Percentiles rank a stretch among this genome's conserved stretches.
Conservation (phyloP, 1,140 invertebrate species). For the Galendromus occidentalis region DNA sequence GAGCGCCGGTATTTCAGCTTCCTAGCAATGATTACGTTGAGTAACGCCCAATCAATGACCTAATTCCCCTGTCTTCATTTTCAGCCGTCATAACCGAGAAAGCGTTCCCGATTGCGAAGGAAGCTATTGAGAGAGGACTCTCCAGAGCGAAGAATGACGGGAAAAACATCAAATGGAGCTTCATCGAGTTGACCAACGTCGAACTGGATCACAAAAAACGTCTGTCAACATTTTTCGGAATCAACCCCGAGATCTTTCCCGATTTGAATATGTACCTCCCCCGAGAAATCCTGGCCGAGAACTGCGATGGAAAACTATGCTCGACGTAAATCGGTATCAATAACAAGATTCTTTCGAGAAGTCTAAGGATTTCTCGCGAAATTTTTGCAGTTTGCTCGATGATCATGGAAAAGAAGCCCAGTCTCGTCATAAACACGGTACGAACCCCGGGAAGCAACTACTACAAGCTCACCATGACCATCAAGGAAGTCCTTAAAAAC, state of each 20-base stretch:
- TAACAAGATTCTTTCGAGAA: too few relatives aligned
- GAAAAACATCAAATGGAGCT: neutral
- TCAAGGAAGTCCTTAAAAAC: neutral
- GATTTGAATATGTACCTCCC: too few relatives aligned
- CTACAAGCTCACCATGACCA: neutral
- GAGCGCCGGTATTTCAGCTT: too few relatives aligned
- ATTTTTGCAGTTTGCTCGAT: neutral
- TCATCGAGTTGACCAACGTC: neutral
- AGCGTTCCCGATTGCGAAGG: slow-evolving; percentile 14
- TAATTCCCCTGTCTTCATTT: neutral
- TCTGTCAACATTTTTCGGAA: too few relatives aligned
- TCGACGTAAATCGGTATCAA: too few relatives aligned
- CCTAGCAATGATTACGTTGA: too few relatives aligned
- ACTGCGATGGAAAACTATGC: too few relatives aligned
- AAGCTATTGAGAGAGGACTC: slow-evolving; percentile 14
- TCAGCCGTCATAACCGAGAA: slow-evolving; percentile 16
- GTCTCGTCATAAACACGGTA: neutral
- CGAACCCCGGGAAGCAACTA: slow-evolving; percentile 6
- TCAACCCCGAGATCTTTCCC: too few relatives aligned
- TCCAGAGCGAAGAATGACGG: neutral
- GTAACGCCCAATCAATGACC: too few relatives aligned
- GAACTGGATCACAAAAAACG: too few relatives aligned
- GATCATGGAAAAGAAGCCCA: neutral
- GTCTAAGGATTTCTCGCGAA: too few relatives aligned
- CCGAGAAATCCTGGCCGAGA: too few relatives aligned